phyloP scores from a whole-genome alignment of 2,888 invertebrate genomes.

The Acholoe squamosa region DNA sequence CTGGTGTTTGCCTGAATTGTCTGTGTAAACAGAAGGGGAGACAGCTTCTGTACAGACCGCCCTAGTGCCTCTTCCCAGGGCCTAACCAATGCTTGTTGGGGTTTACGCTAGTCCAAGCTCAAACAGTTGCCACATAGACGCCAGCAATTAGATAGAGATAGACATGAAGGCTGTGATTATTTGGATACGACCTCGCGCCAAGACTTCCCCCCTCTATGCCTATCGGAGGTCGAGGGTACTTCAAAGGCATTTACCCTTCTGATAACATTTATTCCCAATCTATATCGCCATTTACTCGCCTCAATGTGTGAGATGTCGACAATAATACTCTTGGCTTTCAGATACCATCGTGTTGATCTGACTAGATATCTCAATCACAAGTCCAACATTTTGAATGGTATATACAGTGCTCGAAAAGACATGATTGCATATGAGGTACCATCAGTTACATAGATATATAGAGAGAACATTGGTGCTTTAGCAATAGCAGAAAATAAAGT shows the following conservation, averaged over 20 bases:
- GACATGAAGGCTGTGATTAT: not conserved
- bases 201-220: not conserved
- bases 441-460: too few relatives aligned
- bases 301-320: not conserved
- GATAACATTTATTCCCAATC: not conserved
- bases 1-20: conserved; percentile 45
- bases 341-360: too few relatives aligned
- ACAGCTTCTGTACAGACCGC: conserved; percentile 14
- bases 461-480: too few relatives aligned
- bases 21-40: conserved; percentile 58
- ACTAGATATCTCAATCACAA: too few relatives aligned
- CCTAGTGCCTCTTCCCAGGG: not conserved
- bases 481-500: too few relatives aligned
- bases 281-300: not conserved
- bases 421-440: too few relatives aligned
- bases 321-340: not conserved
- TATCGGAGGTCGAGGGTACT: not conserved
- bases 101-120: not conserved
- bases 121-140: conserved; percentile 27
- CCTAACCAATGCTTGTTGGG: conserved; percentile 14
- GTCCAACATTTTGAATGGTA: too few relatives aligned
- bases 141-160: conserved; percentile 35
- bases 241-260: not conserved
- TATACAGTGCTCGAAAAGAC: too few relatives aligned
- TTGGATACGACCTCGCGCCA: not conserved